phyloP scores from a whole-genome alignment of 1,140 invertebrate species.

The Lasioglossum baleicum region DNA sequence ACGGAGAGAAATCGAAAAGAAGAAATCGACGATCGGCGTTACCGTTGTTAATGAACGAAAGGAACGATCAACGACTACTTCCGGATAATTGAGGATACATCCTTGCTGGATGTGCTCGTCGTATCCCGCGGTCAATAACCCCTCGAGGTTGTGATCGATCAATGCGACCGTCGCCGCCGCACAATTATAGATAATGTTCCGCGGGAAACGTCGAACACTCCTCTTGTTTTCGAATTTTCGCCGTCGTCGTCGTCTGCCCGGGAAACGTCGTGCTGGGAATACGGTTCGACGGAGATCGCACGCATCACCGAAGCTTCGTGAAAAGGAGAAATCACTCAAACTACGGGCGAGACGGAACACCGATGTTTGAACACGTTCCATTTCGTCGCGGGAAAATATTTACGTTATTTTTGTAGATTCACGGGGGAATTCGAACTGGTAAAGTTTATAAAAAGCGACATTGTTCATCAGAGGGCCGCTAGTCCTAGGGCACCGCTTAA shows the following conservation, averaged over 20 bases:
- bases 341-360: too few species aligned
- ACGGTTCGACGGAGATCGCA: neutral
- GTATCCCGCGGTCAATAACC: conserved; percentile 34
- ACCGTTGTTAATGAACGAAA: neutral
- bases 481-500: too few species aligned
- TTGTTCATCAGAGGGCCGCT: too few species aligned
- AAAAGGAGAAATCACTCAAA: too few species aligned
- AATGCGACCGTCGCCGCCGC: conserved; percentile 5
- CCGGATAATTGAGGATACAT: conserved; percentile 25
- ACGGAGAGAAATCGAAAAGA: neutral
- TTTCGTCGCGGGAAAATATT: too few species aligned
- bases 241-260: neutral
- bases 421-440: too few species aligned
- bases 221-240: conserved; percentile 1
- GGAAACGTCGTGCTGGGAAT: neutral
- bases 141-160: conserved; percentile 22
- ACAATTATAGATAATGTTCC: conserved; percentile 32
- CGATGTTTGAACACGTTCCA: too few species aligned
- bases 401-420: too few species aligned
- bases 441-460: too few species aligned
- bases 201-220: neutral
- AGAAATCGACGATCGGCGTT: neutral
- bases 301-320: neutral
- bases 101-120: neutral
- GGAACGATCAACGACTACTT: neutral